Evolutionary conservation across 1,140 invertebrate genomes (phyloP), one percentile per base, ranked within the genome.

Genomic region (Bombus confusus): DNA sequence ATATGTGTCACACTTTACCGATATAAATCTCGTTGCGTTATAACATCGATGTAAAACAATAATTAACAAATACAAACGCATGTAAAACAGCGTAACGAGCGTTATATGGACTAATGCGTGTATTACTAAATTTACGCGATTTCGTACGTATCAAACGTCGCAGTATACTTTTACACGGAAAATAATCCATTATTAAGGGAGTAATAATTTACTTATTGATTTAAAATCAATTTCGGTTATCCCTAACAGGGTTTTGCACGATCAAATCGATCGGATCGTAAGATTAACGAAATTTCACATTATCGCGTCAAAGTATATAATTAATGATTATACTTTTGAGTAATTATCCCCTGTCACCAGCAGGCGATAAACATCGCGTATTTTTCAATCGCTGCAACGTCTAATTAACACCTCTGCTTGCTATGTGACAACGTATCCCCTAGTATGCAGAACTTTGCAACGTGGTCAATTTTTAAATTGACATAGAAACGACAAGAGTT

Each of bases 331-430:
- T 52, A 77, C 69, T 87, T 87, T 84, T 82, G 64, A 84, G 83
- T 90, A 87, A 90, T 90, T 90, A 90, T 79, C 80, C 9, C 37
- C 74, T 64, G 88, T 85, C 85, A 87, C 64, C 68, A 43, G 52
- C 81, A 76, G 39, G 25, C 80, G 78, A 57, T 71, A 76, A 83
- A 80, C 77, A 64, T 81, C 64, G 43, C n/a, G 41, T 83, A 69
- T 75, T 83, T 68, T 81, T 78, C 52, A 87, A 85, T 82, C 69
- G 43, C 37, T 62, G 52, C 28, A 89, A 84, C 83, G 85, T 87
- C 78, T 87, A 90, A 90, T 90, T 90, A 88, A 88, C 62, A 88
- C 62, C 77, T 84, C 66, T 77, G 66, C 39, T 79, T 22, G 66
- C 34, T 62, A 31, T 34, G n/a, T 12, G 47, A 80, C 41, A 59